Evolutionary conservation across 2,113 vertebrate genomes (phyloP).

Genomic region (Lepus americanus): DNA sequence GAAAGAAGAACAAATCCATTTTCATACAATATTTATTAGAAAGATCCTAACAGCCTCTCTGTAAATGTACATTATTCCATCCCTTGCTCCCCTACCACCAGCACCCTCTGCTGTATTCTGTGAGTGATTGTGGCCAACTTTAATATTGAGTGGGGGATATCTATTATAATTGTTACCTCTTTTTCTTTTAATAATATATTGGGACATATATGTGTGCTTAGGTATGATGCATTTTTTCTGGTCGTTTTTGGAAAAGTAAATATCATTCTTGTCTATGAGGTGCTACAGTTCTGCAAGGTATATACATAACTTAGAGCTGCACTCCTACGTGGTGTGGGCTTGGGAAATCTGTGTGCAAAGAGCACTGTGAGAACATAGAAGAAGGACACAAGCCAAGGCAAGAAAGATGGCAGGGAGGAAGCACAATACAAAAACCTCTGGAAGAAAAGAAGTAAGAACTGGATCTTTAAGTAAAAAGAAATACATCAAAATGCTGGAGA

Average conservation of each 20-base stretch:
- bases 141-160: constrained; percentile 1
- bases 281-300: neutral
- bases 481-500: neutral
- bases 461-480: neutral
- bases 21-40: constrained; percentile 1
- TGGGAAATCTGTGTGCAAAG: neutral
- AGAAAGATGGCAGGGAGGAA: neutral
- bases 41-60: neutral
- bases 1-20: constrained; percentile 52
- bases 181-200: neutral
- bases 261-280: neutral
- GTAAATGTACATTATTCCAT: constrained; percentile 34
- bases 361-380: neutral
- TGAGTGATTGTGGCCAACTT: neutral
- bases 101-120: neutral
- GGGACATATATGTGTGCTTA: neutral
- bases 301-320: neutral
- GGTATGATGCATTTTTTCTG: neutral
- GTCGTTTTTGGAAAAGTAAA: neutral
- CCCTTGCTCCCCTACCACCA: neutral
- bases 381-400: neutral
- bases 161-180: neutral
- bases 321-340: neutral
- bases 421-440: neutral
- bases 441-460: neutral